A percentile compares a stretch with the other conserved stretches of the same genome.
phyloP scores from a whole-genome alignment of 30 jellyfish, hydroid and myxozoan genomes.

The Euphysa ruthae region DNA sequence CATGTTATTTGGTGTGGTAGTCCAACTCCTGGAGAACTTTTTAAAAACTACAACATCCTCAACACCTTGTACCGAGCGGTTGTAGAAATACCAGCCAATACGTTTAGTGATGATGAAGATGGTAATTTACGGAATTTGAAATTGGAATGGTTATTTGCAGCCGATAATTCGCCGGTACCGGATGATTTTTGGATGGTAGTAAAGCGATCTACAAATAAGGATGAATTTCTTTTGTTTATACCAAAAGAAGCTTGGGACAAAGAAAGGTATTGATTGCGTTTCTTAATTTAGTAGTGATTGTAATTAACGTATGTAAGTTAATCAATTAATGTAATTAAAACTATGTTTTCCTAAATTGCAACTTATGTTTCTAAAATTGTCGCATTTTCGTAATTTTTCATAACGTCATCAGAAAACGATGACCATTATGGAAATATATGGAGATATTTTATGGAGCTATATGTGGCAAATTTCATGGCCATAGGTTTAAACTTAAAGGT shows the following conservation, averaged over 20 bases:
- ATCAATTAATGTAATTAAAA: too few species aligned
- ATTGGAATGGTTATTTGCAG: constrained; percentile 5
- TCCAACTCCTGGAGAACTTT: not conserved
- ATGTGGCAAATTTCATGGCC: too few species aligned
- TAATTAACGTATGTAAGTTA: too few species aligned
- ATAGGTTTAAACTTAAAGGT: too few species aligned
- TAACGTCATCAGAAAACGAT: too few species aligned
- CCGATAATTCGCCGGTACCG: constrained; percentile 22
- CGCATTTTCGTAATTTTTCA: too few species aligned
- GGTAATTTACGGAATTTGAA: constrained; percentile 37
- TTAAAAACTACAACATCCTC: not conserved
- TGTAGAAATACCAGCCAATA: constrained; percentile 20
- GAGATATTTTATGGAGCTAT: too few species aligned
- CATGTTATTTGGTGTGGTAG: not conserved
- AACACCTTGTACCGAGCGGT: not conserved
- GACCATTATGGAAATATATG: too few species aligned
- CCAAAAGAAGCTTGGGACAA: not conserved
- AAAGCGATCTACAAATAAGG: not conserved
- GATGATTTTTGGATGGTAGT: constrained; percentile 26
- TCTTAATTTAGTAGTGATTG: too few species aligned
- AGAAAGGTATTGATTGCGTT: not conserved
- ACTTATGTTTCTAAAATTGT: too few species aligned
- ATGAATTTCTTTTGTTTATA: not conserved
- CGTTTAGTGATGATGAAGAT: constrained; percentile 49
- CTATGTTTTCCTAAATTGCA: too few species aligned